Evolutionary conservation across 2,888 invertebrate species (phyloP), one percentile per base, ranked within the genome.

Genomic region (Diarsia brunnea): DNA sequence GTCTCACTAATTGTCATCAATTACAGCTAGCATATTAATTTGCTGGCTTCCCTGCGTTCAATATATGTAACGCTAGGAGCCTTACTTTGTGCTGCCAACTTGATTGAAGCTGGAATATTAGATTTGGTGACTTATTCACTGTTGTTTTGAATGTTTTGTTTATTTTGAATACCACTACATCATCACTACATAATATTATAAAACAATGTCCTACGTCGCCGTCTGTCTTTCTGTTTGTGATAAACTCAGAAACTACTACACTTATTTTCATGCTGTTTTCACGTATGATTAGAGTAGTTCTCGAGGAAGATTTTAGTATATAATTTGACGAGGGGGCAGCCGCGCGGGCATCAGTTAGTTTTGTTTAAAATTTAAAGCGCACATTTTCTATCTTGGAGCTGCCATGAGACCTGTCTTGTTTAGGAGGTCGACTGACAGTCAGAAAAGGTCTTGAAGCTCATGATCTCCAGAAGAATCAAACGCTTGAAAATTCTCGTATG

Each of bases 11-110:
- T 90, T 90, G 90, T 86, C 89, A 88, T 88, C 89, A 91, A 91
- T 91, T 90, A 91, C 80, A 81, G 84, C 84, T 73, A 86, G 87
- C 86, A 88, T 90, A 90, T 91, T 91, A 91, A 91, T 91, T 88
- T 84, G 85, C 75, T 68, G 79, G 85, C 78, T 88, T 83, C 84
- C 77, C 75, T 81, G 65, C 82, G 74, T 81, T 86, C 85, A 84
- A 76, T 79, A 81, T 78, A 81, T 73, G 80, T 78, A 76, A 71
- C 65, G 73, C 75, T 75, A 73, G 75, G 49, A 75, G 43, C 76
- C 72, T 85, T 79, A 82, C 78, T 78, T 77, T 75, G 75, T 71
- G 65, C 31, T 64, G 38, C 24, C 73, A 63, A 58, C 58, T 75
- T 83, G 75, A 87, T 81, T 75, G 55, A 3, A 65, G 68, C 43